Conservation (phyloP, 2,113 vertebrate species). For the Agelaius phoeniceus region DNA sequence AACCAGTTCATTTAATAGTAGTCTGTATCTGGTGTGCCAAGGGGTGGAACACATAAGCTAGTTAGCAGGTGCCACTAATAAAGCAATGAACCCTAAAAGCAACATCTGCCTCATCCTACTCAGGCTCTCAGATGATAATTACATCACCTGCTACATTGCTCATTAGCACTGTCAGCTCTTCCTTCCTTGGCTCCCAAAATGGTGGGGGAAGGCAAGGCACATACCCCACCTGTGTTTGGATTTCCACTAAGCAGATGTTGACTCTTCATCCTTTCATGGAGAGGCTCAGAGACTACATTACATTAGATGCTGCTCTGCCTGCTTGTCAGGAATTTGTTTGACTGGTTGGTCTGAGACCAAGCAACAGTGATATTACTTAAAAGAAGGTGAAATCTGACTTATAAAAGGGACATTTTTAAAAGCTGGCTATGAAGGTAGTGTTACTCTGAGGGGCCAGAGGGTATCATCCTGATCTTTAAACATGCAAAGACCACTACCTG, state of each 20-base stretch:
- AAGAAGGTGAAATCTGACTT: neutral
- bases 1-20: neutral
- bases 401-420: neutral
- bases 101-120: slow-evolving; percentile 16
- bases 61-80: neutral
- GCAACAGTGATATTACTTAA: neutral
- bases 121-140: slow-evolving; percentile 12
- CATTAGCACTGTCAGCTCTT: neutral
- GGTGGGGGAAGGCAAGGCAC: neutral
- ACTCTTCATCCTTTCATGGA: neutral
- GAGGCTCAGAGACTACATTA: neutral
- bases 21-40: neutral
- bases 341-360: neutral
- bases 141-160: neutral
- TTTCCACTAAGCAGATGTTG: neutral
- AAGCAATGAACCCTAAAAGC: neutral
- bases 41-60: neutral
- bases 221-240: neutral
- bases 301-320: neutral
- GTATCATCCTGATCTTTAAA: neutral
- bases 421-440: neutral
- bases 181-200: neutral
- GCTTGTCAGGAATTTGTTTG: neutral
- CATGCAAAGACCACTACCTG: neutral
- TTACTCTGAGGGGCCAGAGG: neutral